Base-by-base conservation (phyloP, 2,113 vertebrate genomes). In the Myotis yumanensis region DNA sequence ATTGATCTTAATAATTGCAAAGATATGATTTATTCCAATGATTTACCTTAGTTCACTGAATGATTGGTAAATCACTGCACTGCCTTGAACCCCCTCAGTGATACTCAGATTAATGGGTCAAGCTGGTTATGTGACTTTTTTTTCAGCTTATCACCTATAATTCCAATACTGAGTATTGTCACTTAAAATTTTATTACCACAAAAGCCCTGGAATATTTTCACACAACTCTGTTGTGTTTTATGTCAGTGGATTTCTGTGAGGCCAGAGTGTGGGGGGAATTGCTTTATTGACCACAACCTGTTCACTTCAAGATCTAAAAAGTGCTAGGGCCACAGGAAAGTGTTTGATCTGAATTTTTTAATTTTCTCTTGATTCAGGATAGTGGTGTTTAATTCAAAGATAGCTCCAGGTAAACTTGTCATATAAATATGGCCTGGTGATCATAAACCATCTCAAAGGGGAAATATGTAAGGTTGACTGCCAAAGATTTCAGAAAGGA, bases 301-400 rank as follows among this genome's bases (percentile, higher is more conserved):
- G 4, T 92, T 75, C 75, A 66, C 40, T 10, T 86, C 4, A 79
- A 52, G 8, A 48, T 48, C n/a, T 30, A 9, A 57, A 95, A 93
- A 7, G 6, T 54, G 4, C 40, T 80, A 14, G 25, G 71, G 12
- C 3, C 17, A n/a, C 4, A 80, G 68, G 43, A 88, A 94, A 75
- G 10, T 40, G 72, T 87, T 76, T 69, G 25, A 83, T 9, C 32
- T 95, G 37, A 93, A 84, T 48, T 62, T 51, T 88, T 91, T 83
- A 64, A 76, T 95, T 97, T 93, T 82, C 80, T 95, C 18, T 2
- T 73, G 30, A 69, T 48, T 14, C 1, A 64, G 76, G 83, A 86
- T 35, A 96, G 11, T 0, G 0, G n/a, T 87, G 81, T 91, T 92
- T 90, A 96, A 94, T 97, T 96, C 62, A 52, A 46, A 94, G 79